Conservation (phyloP, 2,888 invertebrate genomes). For the Keiferia lycopersicella region DNA sequence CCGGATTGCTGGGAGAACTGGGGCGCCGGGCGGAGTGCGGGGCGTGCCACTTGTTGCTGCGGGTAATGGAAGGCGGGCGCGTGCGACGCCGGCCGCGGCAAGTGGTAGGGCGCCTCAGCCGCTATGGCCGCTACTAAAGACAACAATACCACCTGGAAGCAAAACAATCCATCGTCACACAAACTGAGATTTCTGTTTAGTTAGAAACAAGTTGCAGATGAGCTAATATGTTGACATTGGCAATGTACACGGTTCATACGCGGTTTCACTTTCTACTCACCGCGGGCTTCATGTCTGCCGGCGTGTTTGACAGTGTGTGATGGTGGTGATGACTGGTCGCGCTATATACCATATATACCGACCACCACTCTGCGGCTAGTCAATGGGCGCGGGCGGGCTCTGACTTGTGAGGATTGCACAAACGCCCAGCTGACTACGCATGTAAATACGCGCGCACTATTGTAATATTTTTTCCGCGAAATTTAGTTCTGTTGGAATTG, state of each 20-base stretch:
- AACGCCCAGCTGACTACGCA: conserved; percentile 36
- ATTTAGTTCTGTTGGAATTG: background rate
- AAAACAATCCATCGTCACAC: conserved; percentile 23
- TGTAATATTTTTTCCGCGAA: conserved; percentile 6
- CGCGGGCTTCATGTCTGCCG: conserved; percentile 67
- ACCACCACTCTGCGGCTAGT: conserved; percentile 57
- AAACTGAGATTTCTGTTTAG: conserved; percentile 25
- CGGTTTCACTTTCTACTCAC: conserved; percentile 71
- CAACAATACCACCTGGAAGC: conserved; percentile 62
- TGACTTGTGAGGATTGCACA: conserved; percentile 40
- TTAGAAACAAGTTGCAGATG: conserved; percentile 35
- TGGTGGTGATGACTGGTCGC: conserved; percentile 41
- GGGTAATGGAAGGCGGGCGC: conserved; percentile 58
- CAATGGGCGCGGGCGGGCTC: conserved; percentile 39
- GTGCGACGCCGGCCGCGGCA: conserved; percentile 60
- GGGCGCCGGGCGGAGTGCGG: conserved; percentile 33
- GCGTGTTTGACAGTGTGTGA: conserved; percentile 59
- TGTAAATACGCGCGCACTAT: conserved; percentile 26
- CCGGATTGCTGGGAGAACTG: conserved; percentile 31
- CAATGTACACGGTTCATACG: conserved; percentile 44
- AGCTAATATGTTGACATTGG: conserved; percentile 36
- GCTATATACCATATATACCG: conserved; percentile 57
- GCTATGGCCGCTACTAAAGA: conserved; percentile 59
- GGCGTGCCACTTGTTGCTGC: conserved; percentile 40
- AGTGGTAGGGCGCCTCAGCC: conserved; percentile 70